Conservation (phyloP, 2,888 invertebrate species). For the Drepana falcataria region DNA sequence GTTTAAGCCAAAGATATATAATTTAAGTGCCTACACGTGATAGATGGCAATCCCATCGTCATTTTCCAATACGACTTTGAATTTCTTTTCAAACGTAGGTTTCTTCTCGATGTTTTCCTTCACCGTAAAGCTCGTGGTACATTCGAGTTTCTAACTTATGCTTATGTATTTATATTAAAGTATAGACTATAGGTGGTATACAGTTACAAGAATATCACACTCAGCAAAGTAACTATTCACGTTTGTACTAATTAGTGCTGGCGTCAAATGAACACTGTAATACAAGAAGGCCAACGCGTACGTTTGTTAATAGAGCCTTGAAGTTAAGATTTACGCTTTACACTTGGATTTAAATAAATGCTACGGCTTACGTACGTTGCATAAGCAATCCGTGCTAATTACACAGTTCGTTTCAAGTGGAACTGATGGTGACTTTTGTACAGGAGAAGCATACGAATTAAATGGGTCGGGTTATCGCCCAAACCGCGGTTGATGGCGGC, state of each 20-base stretch:
- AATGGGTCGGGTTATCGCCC: conserved; percentile 19
- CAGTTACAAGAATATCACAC: too few relatives aligned
- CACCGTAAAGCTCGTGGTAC: too few relatives aligned
- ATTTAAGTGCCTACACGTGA: too few relatives aligned
- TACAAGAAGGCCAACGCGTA: background rate
- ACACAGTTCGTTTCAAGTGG: conserved; percentile 21
- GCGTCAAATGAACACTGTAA: background rate
- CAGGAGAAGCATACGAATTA: conserved; percentile 24
- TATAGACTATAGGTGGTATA: too few relatives aligned
- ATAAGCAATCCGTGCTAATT: conserved; percentile 23
- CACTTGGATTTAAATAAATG: background rate
- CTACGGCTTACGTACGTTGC: conserved; percentile 5
- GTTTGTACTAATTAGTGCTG: background rate
- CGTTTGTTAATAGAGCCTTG: background rate
- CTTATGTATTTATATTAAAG: too few relatives aligned
- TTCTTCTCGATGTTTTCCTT: too few relatives aligned
- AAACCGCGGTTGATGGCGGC: conserved; percentile 39
- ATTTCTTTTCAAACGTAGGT: too few relatives aligned
- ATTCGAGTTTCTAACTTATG: too few relatives aligned
- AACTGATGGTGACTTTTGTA: conserved; percentile 10
- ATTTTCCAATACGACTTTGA: too few relatives aligned
- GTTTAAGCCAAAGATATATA: too few relatives aligned
- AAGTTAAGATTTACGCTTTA: background rate
- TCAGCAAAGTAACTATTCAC: background rate
- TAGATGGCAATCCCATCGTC: too few relatives aligned